Evolutionary conservation across 2,797 vertebrate species (phyloP).

Genomic region (Forpus xanthops): DNA sequence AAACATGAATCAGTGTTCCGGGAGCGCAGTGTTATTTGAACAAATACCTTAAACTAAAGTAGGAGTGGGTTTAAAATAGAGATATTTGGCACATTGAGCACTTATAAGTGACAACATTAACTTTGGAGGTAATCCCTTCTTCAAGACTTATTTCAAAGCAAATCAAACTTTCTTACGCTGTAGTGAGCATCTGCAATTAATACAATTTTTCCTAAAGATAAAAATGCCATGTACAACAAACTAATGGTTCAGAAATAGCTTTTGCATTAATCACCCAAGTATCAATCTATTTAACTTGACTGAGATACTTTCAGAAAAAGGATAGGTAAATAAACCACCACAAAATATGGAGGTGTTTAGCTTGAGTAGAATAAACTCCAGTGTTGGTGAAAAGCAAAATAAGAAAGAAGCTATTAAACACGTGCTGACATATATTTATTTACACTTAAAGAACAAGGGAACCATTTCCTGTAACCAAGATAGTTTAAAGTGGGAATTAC

Average conservation of each 20-base stretch:
- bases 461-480: constrained; percentile 3
- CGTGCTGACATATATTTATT: constrained; percentile 31
- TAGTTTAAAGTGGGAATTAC: constrained; percentile 14
- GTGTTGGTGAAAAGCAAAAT: constrained; percentile 8
- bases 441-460: background rate
- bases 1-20: background rate
- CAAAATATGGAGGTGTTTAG: background rate
- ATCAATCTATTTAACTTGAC: constrained; percentile 24
- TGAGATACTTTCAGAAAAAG: background rate
- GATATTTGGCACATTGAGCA: background rate
- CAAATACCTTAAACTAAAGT: background rate
- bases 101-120: background rate
- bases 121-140: background rate
- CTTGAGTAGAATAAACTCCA: background rate
- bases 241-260: constrained; percentile 22
- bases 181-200: background rate
- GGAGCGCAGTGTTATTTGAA: background rate
- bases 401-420: constrained; percentile 35
- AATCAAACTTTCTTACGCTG: background rate
- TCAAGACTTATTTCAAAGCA: background rate
- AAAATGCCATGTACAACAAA: background rate
- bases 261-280: constrained; percentile 9
- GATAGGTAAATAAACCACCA: background rate
- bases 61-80: background rate
- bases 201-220: background rate